phyloP scores from a whole-genome alignment of 2,113 vertebrate genomes.

The Tupaia tana region DNA sequence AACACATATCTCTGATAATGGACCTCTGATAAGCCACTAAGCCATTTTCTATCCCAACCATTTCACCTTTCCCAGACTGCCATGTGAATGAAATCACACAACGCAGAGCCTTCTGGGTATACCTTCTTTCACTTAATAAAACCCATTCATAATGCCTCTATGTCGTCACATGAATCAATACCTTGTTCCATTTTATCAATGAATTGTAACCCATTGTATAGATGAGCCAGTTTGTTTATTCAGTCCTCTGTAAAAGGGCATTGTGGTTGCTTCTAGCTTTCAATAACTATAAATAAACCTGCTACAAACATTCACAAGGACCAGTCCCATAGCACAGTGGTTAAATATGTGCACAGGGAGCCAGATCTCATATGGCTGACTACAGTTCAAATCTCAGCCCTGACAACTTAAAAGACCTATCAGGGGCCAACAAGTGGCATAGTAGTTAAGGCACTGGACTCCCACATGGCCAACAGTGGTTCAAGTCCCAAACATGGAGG shows the following conservation, averaged over 20 bases:
- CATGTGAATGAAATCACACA: not conserved
- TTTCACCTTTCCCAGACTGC: not conserved
- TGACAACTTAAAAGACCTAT: no score
- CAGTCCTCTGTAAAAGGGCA: not conserved
- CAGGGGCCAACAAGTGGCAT: no score
- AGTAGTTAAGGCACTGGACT: no score
- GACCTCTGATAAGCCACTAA: not conserved
- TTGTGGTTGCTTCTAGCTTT: not conserved
- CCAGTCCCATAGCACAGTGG: no score
- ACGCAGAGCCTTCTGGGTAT: not conserved
- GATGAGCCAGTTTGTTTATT: not conserved
- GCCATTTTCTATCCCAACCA: not conserved
- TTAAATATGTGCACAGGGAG: no score
- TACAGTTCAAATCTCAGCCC: no score
- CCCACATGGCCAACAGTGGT: no score
- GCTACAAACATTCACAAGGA: not conserved
- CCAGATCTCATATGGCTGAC: no score
- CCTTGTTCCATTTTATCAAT: not conserved
- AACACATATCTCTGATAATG: no score
- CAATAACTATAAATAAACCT: not conserved
- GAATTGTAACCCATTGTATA: not conserved
- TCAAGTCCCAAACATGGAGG: no score
- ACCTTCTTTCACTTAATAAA: not conserved
- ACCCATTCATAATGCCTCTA: not conserved
- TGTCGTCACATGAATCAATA: not conserved